Evolutionary conservation across 2,797 vertebrate genomes (phyloP).

Genomic region (Hoplostethus atlanticus): DNA sequence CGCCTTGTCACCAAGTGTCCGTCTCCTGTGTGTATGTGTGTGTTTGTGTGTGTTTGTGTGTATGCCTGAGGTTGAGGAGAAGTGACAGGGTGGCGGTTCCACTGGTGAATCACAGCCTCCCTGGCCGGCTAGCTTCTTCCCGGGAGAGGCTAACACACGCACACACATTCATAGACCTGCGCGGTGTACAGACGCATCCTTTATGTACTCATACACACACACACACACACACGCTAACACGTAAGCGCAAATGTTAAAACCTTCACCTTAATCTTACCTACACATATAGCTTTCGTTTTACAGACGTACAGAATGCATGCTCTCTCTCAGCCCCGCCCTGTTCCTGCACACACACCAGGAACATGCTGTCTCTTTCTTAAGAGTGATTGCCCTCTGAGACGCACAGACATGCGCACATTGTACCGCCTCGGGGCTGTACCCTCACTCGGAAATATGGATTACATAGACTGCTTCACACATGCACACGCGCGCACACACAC

Average conservation of each 20-base stretch:
- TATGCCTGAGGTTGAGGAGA: constrained; percentile 29
- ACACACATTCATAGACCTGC: constrained; percentile 3
- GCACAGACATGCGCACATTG: background rate
- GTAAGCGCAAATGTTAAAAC: background rate
- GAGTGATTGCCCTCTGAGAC: no score
- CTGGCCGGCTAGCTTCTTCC: constrained; percentile 5
- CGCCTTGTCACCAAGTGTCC: constrained; percentile 1
- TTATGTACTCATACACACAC: background rate
- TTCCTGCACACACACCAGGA: no score
- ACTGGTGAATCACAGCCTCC: constrained; percentile 41
- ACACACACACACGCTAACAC: background rate
- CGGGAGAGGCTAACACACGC: background rate
- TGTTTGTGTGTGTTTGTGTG: constrained; percentile 4
- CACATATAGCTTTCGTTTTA: no score
- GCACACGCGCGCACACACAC: background rate
- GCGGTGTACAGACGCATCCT: background rate
- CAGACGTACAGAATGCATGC: no score
- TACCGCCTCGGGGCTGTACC: constrained; percentile 12
- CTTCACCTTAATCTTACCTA: background rate
- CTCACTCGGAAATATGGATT: constrained; percentile 29
- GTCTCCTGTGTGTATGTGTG: background rate
- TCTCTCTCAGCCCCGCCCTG: no score
- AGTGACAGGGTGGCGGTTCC: constrained; percentile 26
- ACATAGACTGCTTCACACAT: background rate
- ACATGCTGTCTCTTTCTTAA: no score